Conservation (phyloP, 1,140 invertebrate genomes). For the Caenorhabditis remanei region DNA sequence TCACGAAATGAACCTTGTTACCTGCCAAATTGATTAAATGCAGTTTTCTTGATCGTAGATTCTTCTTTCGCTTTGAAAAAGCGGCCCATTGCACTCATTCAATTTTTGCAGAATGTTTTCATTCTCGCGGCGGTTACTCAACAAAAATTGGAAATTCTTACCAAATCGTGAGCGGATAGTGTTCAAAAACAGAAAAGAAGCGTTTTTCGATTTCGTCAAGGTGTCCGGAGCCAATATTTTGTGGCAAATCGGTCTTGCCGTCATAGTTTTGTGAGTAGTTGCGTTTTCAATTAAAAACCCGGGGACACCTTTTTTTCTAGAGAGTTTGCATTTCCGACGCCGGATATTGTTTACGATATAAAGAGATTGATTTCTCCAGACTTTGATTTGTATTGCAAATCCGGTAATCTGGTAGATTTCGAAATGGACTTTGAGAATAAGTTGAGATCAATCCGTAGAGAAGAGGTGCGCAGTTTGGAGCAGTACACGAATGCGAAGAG, state of each 20-base stretch:
- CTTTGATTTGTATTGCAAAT: conserved; percentile 57
- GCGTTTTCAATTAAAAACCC: not conserved
- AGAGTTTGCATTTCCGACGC: conserved; percentile 63
- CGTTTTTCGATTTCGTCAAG: conserved; percentile 59
- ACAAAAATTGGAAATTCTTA: conserved; percentile 56
- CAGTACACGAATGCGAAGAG: conserved; percentile 40
- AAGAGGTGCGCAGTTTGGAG: conserved; percentile 39
- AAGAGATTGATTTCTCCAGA: conserved; percentile 61
- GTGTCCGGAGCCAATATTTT: conserved; percentile 60
- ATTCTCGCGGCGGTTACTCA: conserved; percentile 29
- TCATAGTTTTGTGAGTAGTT: conserved; percentile 58
- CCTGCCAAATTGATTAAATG: no score
- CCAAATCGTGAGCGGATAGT: conserved; percentile 48
- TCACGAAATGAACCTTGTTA: no score
- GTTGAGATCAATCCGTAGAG: conserved; percentile 40
- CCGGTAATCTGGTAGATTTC: conserved; percentile 59
- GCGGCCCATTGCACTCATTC: no score
- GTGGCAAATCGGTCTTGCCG: conserved; percentile 52
- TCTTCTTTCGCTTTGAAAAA: no score
- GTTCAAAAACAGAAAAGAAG: conserved; percentile 55
- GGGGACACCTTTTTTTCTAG: conserved; percentile 11
- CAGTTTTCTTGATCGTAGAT: no score
- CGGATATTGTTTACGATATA: conserved; percentile 59
- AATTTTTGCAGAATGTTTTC: conserved; percentile 29
- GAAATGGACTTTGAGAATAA: conserved; percentile 57